Evolutionary conservation across 1,140 invertebrate genomes (phyloP).

Genomic region (Lutraria rhynchaena): DNA sequence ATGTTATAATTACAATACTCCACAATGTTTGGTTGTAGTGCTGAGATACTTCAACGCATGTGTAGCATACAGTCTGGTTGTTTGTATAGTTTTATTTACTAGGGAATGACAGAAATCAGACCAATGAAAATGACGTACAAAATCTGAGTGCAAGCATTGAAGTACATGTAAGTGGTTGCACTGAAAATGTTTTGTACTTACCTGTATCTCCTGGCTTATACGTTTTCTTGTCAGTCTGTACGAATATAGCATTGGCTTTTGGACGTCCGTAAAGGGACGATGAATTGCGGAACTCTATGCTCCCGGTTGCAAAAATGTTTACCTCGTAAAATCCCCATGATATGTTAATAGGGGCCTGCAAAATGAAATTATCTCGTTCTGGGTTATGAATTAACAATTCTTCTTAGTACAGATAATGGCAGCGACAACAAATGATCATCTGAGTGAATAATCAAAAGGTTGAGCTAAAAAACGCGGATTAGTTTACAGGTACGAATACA

Average conservation of each 20-base stretch:
- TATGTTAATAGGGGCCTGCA: constrained; percentile 9
- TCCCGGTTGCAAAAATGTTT: neutral
- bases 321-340: constrained; percentile 30
- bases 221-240: constrained; percentile 75
- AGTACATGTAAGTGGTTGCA: neutral
- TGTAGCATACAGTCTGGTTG: neutral
- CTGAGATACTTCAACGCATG: too few species aligned
- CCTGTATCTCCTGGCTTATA: constrained; percentile 72
- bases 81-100: neutral
- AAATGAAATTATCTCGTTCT: neutral
- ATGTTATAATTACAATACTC: neutral
- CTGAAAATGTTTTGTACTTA: neutral
- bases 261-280: constrained; percentile 7
- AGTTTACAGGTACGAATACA: too few species aligned
- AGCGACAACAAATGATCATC: too few species aligned
- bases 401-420: too few species aligned
- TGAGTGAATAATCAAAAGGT: too few species aligned
- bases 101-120: neutral
- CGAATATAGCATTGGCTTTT: constrained; percentile 56
- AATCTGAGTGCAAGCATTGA: neutral
- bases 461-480: too few species aligned
- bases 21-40: neutral
- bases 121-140: neutral
- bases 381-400: neutral
- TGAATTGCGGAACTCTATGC: constrained; percentile 13